phyloP scores from a whole-genome alignment of 1,140 invertebrate genomes.

The Chironomus tepperi region DNA sequence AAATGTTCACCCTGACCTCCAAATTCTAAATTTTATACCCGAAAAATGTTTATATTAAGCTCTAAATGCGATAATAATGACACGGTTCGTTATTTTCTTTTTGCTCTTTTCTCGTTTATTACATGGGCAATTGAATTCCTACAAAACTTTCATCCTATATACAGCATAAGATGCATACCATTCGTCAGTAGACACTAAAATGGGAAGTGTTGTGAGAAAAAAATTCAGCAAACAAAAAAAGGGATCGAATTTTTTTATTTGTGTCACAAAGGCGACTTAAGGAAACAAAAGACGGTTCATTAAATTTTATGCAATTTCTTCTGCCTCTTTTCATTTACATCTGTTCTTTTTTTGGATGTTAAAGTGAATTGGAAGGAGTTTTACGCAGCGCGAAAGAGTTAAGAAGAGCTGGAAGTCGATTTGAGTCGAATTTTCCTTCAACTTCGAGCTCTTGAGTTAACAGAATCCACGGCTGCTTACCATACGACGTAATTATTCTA shows the following conservation, averaged over 20 bases:
- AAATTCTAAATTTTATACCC: no score
- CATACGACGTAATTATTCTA: no score
- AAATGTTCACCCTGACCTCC: no score
- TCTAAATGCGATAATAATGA: conserved; percentile 16
- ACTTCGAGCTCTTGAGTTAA: no score
- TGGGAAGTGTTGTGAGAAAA: background rate
- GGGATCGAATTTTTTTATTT: background rate
- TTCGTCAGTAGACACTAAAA: background rate
- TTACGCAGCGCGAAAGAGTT: no score
- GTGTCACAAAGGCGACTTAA: background rate
- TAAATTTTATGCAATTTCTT: background rate
- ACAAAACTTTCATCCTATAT: background rate
- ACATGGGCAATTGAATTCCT: conserved; percentile 13
- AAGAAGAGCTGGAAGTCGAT: no score
- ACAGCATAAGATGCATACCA: background rate
- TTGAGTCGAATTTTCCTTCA: no score
- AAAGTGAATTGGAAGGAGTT: no score
- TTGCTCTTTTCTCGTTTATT: background rate
- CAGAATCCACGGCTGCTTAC: no score
- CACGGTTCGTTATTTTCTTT: background rate
- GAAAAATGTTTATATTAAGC: background rate
- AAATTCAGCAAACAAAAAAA: background rate
- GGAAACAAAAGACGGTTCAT: background rate
- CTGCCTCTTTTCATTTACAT: background rate
- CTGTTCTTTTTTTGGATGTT: no score